These are phyloP conservation scores for Rhynchophorus ferrugineus DNA, from an alignment of 1,140 invertebrate species.

Conservation along the genomic window DNA sequence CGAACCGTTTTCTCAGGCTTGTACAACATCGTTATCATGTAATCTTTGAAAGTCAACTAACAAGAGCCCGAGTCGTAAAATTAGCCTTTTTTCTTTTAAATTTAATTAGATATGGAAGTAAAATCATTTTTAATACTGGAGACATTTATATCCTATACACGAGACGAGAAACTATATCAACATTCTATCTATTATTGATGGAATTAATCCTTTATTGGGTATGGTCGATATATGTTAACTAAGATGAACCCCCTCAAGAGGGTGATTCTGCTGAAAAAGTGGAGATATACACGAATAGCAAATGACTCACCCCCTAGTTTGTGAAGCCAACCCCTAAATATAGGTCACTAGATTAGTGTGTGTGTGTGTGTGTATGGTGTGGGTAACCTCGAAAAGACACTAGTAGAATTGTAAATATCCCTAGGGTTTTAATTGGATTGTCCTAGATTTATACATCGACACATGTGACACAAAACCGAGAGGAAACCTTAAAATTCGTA, in stretches of 20 bases:
- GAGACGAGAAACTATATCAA: too few relatives aligned
- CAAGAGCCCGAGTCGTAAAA: slow-evolving; percentile 9
- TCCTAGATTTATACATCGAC: not conserved
- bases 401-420: not conserved
- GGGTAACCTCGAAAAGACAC: not conserved
- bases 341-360: slow-evolving; percentile 4
- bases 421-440: not conserved
- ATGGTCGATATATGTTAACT: too few relatives aligned
- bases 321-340: not conserved
- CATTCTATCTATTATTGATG: too few relatives aligned
- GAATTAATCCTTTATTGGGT: too few relatives aligned
- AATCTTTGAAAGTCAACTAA: slow-evolving; percentile 15
- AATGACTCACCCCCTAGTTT: not conserved
- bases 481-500: too few relatives aligned
- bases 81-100: slow-evolving; percentile 9
- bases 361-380: too few relatives aligned
- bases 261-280: too few relatives aligned
- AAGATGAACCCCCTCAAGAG: too few relatives aligned
- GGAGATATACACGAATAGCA: not conserved
- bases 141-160: too few relatives aligned
- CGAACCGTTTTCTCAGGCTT: slow-evolving; percentile 16
- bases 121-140: too few relatives aligned
- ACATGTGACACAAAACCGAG: too few relatives aligned
- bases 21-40: slow-evolving; percentile 17
- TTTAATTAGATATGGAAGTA: slow-evolving; percentile 15